Evolutionary conservation across 1,140 invertebrate species (phyloP).

Genomic region (Cydia pomonella): DNA sequence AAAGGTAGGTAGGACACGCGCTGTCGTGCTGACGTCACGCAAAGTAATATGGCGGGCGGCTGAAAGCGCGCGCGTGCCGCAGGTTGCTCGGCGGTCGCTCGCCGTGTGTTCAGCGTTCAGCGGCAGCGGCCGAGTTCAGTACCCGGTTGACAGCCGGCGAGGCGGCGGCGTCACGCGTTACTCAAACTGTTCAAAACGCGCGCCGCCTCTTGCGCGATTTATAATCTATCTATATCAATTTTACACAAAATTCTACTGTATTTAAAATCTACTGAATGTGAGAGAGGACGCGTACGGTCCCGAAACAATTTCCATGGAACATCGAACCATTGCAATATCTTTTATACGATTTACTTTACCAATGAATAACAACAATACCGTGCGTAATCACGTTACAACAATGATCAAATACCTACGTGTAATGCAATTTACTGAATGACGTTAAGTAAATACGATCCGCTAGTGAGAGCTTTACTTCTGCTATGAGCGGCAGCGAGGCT

Average conservation of each 20-base stretch:
- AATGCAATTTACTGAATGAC: constrained; percentile 33
- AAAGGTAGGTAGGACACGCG: constrained; percentile 20
- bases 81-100: constrained; percentile 46
- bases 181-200: constrained; percentile 56
- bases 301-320: constrained; percentile 16
- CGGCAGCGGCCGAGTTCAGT: constrained; percentile 68
- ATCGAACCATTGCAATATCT: constrained; percentile 25
- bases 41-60: constrained; percentile 63
- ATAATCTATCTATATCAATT: constrained; percentile 75
- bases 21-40: constrained; percentile 59
- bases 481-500: constrained; percentile 7
- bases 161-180: constrained; percentile 70
- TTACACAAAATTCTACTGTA: constrained; percentile 59
- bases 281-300: background rate
- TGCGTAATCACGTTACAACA: constrained; percentile 32
- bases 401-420: constrained; percentile 32
- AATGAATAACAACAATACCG: constrained; percentile 34
- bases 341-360: constrained; percentile 33
- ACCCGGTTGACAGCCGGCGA: constrained; percentile 77
- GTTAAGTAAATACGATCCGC: constrained; percentile 27
- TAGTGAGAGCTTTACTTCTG: constrained; percentile 15
- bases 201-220: constrained; percentile 71
- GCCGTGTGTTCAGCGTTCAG: constrained; percentile 46
- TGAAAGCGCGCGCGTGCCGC: constrained; percentile 54
- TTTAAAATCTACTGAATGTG: constrained; percentile 28